Base-by-base conservation (phyloP, 2,113 vertebrate species). In the Catharus bicknelli region DNA sequence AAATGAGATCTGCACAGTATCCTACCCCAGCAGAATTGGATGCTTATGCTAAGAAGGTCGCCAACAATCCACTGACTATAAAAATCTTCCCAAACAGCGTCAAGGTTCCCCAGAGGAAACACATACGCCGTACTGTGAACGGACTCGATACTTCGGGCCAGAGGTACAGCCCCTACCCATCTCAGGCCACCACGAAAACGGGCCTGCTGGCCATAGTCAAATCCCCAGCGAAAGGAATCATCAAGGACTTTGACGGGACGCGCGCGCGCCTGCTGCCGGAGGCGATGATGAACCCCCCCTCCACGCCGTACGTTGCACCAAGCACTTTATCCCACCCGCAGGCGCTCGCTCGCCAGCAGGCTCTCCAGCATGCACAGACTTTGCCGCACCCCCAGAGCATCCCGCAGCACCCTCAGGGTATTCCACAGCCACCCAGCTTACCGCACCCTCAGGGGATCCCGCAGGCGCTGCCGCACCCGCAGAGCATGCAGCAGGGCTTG, bases 1-100 rank as follows among this genome's bases (percentile, higher is more conserved):
- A 99, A 99, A 99, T 99, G 99, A 99, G 99, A 99, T 98, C 99
- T 96, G 98, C 99, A 98, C 99, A 99, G 97, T 99, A 99, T 98
- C 99, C 99, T 97, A 99, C 99, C 98, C 99, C 99, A 98, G 99
- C 99, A 97, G 99, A 99, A 98, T 99, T 99, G 98, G 99, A 99
- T 97, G 99, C 99, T 86, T 99, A 99, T 99, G 99, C 99, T 99
- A 99, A 99, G 98, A 99, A 99, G 98, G 99, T 99, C 96, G 99
- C 99, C 98, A 99, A 99, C 98, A 99, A 98, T 95, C 99, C 99
- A 87, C 98, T 99, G 98, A 99, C 99, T 95, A 99, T 99, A 97
- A 99, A 99, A 98, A 99, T 99, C 96, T 99, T 99, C 78, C 99
- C 99, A 95, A 99, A 99, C 98, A 99, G 99, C 91, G 98, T 99